Base-by-base conservation (phyloP, 2,113 vertebrate species). In the Asarcornis scutulata region DNA sequence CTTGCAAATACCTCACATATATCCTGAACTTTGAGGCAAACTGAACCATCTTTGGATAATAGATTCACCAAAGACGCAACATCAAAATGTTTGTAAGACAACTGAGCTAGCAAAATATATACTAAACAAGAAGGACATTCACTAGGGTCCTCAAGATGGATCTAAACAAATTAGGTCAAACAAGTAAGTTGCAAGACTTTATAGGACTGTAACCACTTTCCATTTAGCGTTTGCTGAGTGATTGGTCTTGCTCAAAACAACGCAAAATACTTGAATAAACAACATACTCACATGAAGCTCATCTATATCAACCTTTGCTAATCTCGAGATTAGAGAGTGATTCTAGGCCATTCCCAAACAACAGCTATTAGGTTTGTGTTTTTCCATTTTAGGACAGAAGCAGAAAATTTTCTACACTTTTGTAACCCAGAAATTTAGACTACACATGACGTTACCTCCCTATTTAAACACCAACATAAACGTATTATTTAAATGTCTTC, bases 141-240 rank as follows among this genome's bases (percentile, higher is more conserved):
- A 29, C 29, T 56, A 62, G 58, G 14, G 52, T 83, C 52, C 53
- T 38, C 16, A 55, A 27, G 4, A 29, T 7, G 23, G 9, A 52
- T 17, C 42, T 88, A 60, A 75, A 56, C 9, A 71, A 76, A 63
- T 18, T n/a, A 80, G 10, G 27, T n/a, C 40, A 92, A 48, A 16
- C 21, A 79, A 42, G 25, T 5, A 60, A 73, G 38, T 7, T 27
- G 21, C 29, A 88, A 34, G 52, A 53, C 42, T 63, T 32, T 2
- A 4, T 42, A 50, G 1, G 2, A 15, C 26, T 52, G 48, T 12
- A 31, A 9, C 17, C 15, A 17, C 14, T 67, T 23, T 60, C 48
- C 0, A 0, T 48, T 77, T 31, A 64, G 34, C 25, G 17, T 25
- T 7, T 38, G 34, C 10, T 2, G 2, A 77, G 29, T 29, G 42